Evolutionary conservation across 2,113 vertebrate species (phyloP), one percentile per base, ranked within the genome.

Genomic region (Cyanocitta stelleri): DNA sequence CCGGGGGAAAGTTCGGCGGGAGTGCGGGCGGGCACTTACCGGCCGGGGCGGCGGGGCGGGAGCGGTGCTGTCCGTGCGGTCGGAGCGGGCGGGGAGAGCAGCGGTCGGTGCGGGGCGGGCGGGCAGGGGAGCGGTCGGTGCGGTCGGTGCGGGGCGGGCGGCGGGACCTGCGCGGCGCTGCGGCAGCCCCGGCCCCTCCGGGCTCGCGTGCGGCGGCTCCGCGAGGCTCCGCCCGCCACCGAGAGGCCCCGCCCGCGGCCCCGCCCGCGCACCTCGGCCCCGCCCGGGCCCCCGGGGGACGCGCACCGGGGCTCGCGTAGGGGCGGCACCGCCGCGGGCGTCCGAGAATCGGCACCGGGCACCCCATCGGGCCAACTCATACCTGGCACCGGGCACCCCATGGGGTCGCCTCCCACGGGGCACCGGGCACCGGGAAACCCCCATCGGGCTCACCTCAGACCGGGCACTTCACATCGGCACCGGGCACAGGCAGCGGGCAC

Each of bases 1-100:
- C 15, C 64, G 64, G 43, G 46, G 35, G 44, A 90, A 94, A 96
- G 74, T 94, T 94, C 86, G 23, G 39, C n/a, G 26, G 66, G 66
- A 85, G 80, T 16, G 73, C 78, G 62, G 61, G 44, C 29, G 61
- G 62, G 9, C 74, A 75, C 94, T 93, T 54, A 89, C 94, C 85
- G 58, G 44, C 66, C 37, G 63, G 59, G 13, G 85, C 58, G 56
- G 56, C 11, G 39, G 32, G 46, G 61, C 33, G 37, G 46, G 48
- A 43, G 85, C 64, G 39, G 8, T 9, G 48, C 89, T 52, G 73
- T 37, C 58, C 66, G 39, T 1, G 55, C 67, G 32, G 19, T 6
- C 11, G 21, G 21, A 11, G 62, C 77, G 32, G 63, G 30, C 52
- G 43, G 44, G 18, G 64, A 51, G n/a, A 35, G 66, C 24, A 49